Evolutionary conservation across 2,888 invertebrate species (phyloP).

Genomic region (Cinara cedri): DNA sequence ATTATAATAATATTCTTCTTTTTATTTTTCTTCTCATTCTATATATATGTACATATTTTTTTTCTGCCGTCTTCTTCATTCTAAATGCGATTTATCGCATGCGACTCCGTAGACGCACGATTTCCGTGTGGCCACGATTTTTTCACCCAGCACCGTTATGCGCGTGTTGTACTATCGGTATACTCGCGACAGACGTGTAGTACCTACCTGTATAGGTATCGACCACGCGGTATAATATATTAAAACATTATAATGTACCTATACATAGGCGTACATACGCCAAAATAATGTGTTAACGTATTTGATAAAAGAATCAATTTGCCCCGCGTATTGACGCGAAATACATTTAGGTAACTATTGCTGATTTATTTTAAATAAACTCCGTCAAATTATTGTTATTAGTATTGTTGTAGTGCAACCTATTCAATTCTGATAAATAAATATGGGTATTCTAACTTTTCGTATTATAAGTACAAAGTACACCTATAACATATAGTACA

Average conservation of each 20-base stretch:
- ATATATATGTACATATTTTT: too few relatives aligned
- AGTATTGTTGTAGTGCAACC: background rate
- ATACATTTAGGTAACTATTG: too few relatives aligned
- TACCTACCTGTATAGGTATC: background rate
- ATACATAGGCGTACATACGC: too few relatives aligned
- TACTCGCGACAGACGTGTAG: background rate
- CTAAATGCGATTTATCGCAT: constrained; percentile 52
- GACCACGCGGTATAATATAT: constrained; percentile 23
- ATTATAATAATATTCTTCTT: too few relatives aligned
- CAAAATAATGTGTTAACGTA: background rate
- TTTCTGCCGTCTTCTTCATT: constrained; percentile 21
- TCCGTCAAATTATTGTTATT: background rate
- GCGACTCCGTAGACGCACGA: constrained; percentile 47
- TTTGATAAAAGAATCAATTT: constrained; percentile 31
- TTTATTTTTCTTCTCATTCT: background rate
- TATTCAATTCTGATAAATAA: too few relatives aligned
- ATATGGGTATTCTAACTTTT: too few relatives aligned
- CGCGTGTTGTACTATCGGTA: background rate
- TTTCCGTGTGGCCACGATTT: constrained; percentile 53
- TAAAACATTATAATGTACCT: constrained; percentile 7
- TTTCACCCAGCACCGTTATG: constrained; percentile 49
- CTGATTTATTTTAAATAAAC: background rate
- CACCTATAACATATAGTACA: too few relatives aligned
- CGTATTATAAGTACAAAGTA: too few relatives aligned
- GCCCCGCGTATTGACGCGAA: background rate